Base-by-base conservation (phyloP, 1,140 invertebrate genomes). In the Heliconius eleuchia region DNA sequence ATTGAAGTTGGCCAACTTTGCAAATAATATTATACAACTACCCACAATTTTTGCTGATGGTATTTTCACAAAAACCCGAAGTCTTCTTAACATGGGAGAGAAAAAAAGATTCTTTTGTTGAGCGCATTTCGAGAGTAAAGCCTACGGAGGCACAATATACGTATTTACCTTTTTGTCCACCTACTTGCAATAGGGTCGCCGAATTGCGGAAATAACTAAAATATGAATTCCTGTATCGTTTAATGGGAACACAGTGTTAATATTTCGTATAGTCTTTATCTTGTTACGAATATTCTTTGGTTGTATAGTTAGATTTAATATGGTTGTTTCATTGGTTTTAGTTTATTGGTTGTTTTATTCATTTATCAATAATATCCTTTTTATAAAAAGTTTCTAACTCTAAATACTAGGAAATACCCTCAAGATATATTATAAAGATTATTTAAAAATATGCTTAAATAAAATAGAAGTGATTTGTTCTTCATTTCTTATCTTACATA, bases 61-160 rank as follows among this genome's bases (percentile, higher is more conserved):
- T 92, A 91, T 87, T 57, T 30, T 39, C 71, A 80, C 86, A 89
- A 90, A 90, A 88, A 87, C 78, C 84, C 82, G 80, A 83, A 87
- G 82, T 86, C 87, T 90, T 90, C 89, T 94, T 92, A 91, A 91
- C 91, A 91, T 92, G 85, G 88, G 82, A 87, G 80, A 88, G 88
- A 91, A 89, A 84, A 77, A 92, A 92, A 94, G 90, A 92, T 88
- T 91, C 88, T 90, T 88, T 94, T 93, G 90, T 94, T 84, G 84
- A 85, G 76, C 82, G 82, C 86, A 90, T 88, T 92, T 90, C 85
- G 84, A 92, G 88, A 90, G 87, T 90, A 90, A 90, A 90, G 90
- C 90, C 88, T 90, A 91, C 91, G 87, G 87, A 91, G 86, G 87
- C 85, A 88, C 85, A 88, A 89, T 86, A 82, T 86, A 84, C 80